Conservation (phyloP, 2,113 vertebrate genomes). For the Athene cunicularia region DNA sequence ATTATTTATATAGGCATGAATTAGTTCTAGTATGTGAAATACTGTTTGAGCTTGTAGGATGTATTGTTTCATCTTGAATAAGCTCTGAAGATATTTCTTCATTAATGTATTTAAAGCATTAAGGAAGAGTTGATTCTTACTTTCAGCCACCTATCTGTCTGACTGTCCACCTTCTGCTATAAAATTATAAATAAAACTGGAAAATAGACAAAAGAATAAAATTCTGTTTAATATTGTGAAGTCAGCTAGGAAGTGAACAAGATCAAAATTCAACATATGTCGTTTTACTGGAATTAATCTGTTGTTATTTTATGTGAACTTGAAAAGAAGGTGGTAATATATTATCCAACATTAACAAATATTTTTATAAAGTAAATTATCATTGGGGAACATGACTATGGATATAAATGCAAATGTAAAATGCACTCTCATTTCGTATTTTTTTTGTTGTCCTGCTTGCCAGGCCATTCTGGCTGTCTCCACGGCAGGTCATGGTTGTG, state of each 20-base stretch:
- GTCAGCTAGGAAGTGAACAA: not conserved
- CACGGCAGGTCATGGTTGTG: slow-evolving; percentile 91
- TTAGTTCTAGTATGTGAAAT: not conserved
- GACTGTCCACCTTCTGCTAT: not conserved
- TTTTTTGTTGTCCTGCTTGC: not conserved
- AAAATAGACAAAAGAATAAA: not conserved
- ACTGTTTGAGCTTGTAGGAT: not conserved
- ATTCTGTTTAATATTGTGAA: not conserved
- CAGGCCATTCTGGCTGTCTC: slow-evolving; percentile 96
- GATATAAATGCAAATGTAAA: not conserved
- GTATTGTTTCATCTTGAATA: not conserved
- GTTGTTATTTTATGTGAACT: not conserved
- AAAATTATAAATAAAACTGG: not conserved
- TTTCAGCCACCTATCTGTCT: not conserved
- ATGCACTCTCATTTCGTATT: not conserved
- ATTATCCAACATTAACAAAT: not conserved
- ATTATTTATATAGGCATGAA: not conserved
- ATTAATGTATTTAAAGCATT: not conserved
- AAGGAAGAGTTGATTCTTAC: not conserved
- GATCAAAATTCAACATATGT: not conserved
- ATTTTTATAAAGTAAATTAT: not conserved
- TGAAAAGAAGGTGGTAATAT: not conserved
- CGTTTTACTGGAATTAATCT: not conserved
- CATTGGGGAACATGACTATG: not conserved
- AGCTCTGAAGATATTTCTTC: not conserved